These are phyloP conservation scores for Tanypteryx hageni DNA, from an alignment of 2,888 invertebrate genomes.

Conservation along the genomic window DNA sequence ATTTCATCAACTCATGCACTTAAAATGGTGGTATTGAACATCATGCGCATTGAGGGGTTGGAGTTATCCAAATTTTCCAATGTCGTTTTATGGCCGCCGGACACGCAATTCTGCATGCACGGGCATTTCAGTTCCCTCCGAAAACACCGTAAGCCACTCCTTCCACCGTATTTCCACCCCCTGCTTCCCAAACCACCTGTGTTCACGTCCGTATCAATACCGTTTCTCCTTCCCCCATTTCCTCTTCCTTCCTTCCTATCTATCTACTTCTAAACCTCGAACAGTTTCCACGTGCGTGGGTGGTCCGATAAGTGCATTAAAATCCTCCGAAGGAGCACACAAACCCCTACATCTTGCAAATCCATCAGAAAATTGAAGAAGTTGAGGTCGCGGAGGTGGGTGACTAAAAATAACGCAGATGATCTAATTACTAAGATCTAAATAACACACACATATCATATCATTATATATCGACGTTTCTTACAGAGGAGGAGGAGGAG, in stretches of 20 bases:
- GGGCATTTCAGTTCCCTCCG: slow-evolving; percentile 14
- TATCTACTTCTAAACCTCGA: not conserved
- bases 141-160: not conserved
- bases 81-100: not conserved
- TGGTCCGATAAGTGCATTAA: no score
- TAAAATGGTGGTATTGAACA: slow-evolving; percentile 7
- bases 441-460: no score
- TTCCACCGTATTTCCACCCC: not conserved
- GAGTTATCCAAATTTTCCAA: slow-evolving; percentile 9
- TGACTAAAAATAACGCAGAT: no score
- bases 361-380: no score
- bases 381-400: no score
- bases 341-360: no score
- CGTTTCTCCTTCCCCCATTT: not conserved
- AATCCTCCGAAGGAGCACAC: no score
- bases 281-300: no score
- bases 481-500: no score
- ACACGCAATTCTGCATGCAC: slow-evolving; percentile 31
- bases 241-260: not conserved
- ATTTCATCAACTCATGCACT: slow-evolving; percentile 24
- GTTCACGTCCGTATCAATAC: slow-evolving; percentile 22
- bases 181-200: slow-evolving; percentile 50
- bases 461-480: no score
- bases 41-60: not conserved
- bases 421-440: no score